Conservation (phyloP, 1,140 invertebrate genomes). For the Anastrepha ludens region DNA sequence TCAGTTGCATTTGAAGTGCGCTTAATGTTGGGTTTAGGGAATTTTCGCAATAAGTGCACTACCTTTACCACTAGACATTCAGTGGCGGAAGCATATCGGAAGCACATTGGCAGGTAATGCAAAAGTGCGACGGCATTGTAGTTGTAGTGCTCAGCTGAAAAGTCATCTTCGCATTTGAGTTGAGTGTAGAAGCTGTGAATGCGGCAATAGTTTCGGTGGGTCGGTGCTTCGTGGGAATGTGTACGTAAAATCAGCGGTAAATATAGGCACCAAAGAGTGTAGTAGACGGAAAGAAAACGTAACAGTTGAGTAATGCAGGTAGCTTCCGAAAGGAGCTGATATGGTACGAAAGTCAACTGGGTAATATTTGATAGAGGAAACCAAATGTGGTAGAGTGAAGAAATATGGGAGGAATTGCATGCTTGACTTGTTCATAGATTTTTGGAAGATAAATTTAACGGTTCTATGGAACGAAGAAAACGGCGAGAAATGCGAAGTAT, state of each 20-base stretch:
- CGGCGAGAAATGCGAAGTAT: neutral
- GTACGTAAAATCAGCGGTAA: conserved; percentile 9
- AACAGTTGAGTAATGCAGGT: conserved; percentile 9
- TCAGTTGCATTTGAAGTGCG: conserved; percentile 33
- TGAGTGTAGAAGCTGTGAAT: neutral
- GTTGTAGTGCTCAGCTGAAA: neutral
- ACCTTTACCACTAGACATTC: conserved; percentile 2
- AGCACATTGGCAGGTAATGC: conserved; percentile 15
- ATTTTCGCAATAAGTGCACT: neutral
- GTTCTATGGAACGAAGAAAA: neutral
- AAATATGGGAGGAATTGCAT: neutral
- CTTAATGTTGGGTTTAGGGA: neutral
- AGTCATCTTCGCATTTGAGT: conserved; percentile 20
- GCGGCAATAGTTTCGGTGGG: neutral
- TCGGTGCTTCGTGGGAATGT: neutral
- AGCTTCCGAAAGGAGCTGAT: conserved; percentile 10
- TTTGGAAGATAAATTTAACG: neutral
- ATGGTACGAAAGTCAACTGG: neutral
- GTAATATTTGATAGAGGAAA: neutral
- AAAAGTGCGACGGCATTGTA: neutral
- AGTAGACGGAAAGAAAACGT: neutral
- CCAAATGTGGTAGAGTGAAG: neutral
- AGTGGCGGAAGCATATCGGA: conserved; percentile 30
- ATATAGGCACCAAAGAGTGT: neutral
- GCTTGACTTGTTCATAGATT: neutral